These are phyloP conservation scores for Stomatorhinus walkeri DNA, from an alignment of 2,797 vertebrate genomes.

Conservation along the genomic window DNA sequence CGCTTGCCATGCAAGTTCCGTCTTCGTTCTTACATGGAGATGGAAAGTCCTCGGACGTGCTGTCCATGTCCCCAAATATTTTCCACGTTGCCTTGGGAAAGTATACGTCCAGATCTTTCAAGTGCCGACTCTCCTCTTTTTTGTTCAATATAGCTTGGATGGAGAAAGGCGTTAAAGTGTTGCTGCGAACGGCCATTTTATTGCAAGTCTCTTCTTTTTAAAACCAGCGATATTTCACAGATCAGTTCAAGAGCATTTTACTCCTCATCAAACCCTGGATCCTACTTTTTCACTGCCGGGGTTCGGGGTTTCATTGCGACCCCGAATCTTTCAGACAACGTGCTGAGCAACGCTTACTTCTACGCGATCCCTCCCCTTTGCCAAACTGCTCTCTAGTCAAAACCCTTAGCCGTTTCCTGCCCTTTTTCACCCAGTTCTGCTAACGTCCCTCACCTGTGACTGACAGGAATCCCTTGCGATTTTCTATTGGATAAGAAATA, in stretches of 20 bases:
- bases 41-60: conserved; percentile 40
- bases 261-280: conserved; percentile 34
- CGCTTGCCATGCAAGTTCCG: conserved; percentile 48
- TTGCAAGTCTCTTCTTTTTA: conserved; percentile 14
- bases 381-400: conserved; percentile 42
- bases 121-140: conserved; percentile 71
- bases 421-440: conserved; percentile 60
- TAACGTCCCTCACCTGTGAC: conserved; percentile 70
- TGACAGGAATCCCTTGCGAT: conserved; percentile 55
- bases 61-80: conserved; percentile 71
- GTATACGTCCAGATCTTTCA: conserved; percentile 68
- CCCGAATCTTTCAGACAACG: conserved; percentile 39
- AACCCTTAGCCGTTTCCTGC: conserved; percentile 47
- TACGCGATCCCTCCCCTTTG: conserved; percentile 44
- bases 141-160: conserved; percentile 94
- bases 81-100: conserved; percentile 73
- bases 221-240: not conserved
- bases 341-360: conserved; percentile 44
- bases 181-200: conserved; percentile 80
- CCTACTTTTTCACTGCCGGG: conserved; percentile 29
- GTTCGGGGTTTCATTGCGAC: conserved; percentile 41
- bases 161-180: conserved; percentile 85
- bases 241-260: conserved; percentile 52
- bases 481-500: conserved; percentile 51
- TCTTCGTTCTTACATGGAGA: conserved; percentile 38